Evolutionary conservation across 2,888 invertebrate genomes (phyloP).

Genomic region (Drosophila parthenogenetica): DNA sequence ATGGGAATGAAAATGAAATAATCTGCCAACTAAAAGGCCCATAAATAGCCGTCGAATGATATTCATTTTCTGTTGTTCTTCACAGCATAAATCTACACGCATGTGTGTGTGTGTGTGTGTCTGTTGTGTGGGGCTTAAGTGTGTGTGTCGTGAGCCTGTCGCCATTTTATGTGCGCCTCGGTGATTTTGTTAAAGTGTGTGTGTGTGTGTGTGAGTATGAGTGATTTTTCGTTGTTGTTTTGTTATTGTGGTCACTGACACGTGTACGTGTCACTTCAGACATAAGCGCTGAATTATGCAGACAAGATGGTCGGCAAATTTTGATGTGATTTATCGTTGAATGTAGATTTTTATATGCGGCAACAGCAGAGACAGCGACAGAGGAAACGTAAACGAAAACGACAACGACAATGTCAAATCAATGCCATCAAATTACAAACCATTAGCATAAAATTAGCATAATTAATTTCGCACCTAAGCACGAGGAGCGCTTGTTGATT

Average conservation of each 20-base stretch:
- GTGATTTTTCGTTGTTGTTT: slow-evolving; percentile 33
- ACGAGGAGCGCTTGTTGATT: slow-evolving; percentile 33
- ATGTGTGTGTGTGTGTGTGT: slow-evolving; percentile 9
- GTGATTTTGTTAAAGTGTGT: background rate
- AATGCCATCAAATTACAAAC: slow-evolving; percentile 70
- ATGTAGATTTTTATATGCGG: slow-evolving; percentile 47
- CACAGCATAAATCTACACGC: slow-evolving; percentile 47
- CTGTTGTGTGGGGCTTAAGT: background rate
- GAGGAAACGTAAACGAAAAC: background rate
- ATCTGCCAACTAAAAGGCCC: slow-evolving; percentile 72
- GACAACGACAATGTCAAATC: slow-evolving; percentile 62
- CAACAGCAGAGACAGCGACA: background rate
- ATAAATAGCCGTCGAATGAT: slow-evolving; percentile 73
- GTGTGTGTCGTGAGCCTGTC: slow-evolving; percentile 12
- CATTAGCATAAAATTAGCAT: slow-evolving; percentile 72
- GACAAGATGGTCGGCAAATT: slow-evolving; percentile 53
- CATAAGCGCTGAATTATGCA: slow-evolving; percentile 69
- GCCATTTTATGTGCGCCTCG: slow-evolving; percentile 35
- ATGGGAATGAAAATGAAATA: slow-evolving; percentile 71
- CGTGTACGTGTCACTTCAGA: slow-evolving; percentile 63
- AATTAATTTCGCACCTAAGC: slow-evolving; percentile 65
- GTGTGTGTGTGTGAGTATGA: slow-evolving; percentile 22
- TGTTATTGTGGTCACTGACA: slow-evolving; percentile 71
- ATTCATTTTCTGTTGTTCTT: slow-evolving; percentile 64
- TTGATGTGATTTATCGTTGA: slow-evolving; percentile 69